Evolutionary conservation across 2,888 invertebrate species (phyloP).

Genomic region (Leucozona laternaria): DNA sequence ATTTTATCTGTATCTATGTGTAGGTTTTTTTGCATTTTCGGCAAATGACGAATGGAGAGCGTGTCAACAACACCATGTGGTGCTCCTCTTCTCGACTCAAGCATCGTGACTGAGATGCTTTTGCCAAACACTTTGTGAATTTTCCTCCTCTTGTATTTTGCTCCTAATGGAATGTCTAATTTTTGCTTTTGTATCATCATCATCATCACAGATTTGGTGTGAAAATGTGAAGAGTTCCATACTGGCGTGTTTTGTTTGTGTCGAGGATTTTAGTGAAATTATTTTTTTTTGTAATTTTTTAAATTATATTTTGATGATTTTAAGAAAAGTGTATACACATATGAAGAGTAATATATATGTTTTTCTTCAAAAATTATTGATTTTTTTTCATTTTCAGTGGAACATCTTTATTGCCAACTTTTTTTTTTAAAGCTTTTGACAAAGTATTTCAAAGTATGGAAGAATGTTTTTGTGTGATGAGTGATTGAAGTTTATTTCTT

Average conservation of each 20-base stretch:
- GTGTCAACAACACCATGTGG: constrained; percentile 74
- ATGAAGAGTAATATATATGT: constrained; percentile 28
- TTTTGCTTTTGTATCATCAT: constrained; percentile 58
- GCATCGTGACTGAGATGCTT: constrained; percentile 61
- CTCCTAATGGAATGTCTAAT: constrained; percentile 72
- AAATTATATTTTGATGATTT: constrained; percentile 1
- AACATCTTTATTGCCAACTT: constrained; percentile 42
- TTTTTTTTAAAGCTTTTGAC: constrained; percentile 34
- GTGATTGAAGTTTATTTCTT: not conserved
- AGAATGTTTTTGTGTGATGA: not conserved
- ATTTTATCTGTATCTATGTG: not conserved
- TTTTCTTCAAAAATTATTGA: constrained; percentile 24
- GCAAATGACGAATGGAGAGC: constrained; percentile 73
- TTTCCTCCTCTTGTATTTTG: constrained; percentile 14
- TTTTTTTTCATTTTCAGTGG: constrained; percentile 14
- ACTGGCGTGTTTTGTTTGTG: constrained; percentile 12
- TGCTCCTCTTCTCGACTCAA: constrained; percentile 47
- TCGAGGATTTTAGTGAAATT: constrained; percentile 23
- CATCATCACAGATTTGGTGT: constrained; percentile 37
- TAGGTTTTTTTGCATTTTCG: constrained; percentile 43
- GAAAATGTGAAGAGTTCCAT: constrained; percentile 61
- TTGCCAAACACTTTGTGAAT: constrained; percentile 47
- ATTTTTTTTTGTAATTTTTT: constrained; percentile 17
- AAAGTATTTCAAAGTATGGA: not conserved
- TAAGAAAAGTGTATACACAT: not conserved